These are phyloP conservation scores for human DNA, from an alignment of 2,113 vertebrate genomes.

Conservation along the genomic window GRCh38 chr5:35127501-35128000, in stretches of 20 bases:
- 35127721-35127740: not conserved
- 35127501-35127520: not conserved
- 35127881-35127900: not conserved
- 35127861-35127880: not conserved
- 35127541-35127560: not conserved
- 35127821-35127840: not conserved
- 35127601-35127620: not conserved
- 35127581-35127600: not conserved
- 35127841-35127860: not conserved
- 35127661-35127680: not conserved
- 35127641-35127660: not conserved
- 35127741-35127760: not conserved
- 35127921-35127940: not conserved
- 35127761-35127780: not conserved
- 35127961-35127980: not conserved
- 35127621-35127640: not conserved
- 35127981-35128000: not conserved
- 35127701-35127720: not conserved
- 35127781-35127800: not conserved
- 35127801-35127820: not conserved
- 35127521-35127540: not conserved
- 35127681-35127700: not conserved
- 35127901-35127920: constrained; percentile 1
- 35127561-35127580: not conserved
- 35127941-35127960: not conserved